These are phyloP conservation scores for Catostomus latipinnis DNA, from an alignment of 2,797 vertebrate species.

Conservation along the genomic window DNA sequence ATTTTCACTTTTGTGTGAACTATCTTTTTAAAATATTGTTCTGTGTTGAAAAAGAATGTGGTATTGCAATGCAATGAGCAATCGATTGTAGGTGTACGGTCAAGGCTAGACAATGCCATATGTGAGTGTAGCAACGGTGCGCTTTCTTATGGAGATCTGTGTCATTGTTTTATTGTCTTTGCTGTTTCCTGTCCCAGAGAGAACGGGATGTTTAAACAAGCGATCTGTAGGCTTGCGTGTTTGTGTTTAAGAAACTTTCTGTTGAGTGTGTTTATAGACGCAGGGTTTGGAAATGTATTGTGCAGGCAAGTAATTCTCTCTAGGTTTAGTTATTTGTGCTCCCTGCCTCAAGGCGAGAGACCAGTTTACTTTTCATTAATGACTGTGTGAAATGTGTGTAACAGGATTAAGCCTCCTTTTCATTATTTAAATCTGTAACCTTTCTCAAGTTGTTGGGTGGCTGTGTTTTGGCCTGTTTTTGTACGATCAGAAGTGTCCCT, in stretches of 20 bases:
- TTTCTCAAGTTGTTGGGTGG: conserved; percentile 11
- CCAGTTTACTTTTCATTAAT: conserved; percentile 17
- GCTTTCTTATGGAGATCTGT: conserved; percentile 46
- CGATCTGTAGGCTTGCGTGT: not conserved
- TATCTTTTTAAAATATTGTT: not conserved
- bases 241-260: not conserved
- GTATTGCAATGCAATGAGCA: conserved; percentile 19
- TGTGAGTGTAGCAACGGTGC: conserved; percentile 33
- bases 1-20: not conserved
- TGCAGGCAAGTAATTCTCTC: conserved; percentile 5
- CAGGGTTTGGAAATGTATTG: not conserved
- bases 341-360: not conserved
- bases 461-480: not conserved
- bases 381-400: not conserved
- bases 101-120: conserved; percentile 14
- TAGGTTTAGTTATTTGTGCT: conserved; percentile 13
- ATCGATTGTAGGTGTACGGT: not conserved
- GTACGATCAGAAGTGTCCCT: too few species aligned
- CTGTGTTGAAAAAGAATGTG: not conserved
- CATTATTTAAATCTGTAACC: conserved; percentile 20
- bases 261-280: conserved; percentile 12
- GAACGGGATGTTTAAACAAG: conserved; percentile 44
- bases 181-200: conserved; percentile 41
- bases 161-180: conserved; percentile 41
- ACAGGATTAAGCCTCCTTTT: not conserved